Conservation (phyloP, 2,797 vertebrate genomes). For the Rhabdomys pumilio region DNA sequence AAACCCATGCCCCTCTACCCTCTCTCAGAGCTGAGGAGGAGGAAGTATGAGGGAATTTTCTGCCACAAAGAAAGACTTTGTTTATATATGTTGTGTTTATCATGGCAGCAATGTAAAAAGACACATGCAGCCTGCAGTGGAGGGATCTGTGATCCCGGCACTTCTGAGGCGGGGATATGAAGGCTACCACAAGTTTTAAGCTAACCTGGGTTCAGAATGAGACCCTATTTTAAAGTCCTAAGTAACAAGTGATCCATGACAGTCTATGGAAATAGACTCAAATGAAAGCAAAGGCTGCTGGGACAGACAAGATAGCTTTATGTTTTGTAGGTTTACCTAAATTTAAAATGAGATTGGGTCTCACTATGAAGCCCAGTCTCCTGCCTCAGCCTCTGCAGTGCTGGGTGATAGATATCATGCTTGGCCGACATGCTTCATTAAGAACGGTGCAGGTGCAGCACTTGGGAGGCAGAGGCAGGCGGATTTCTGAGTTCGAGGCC, state of each 20-base stretch:
- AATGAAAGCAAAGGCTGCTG: conserved; percentile 34
- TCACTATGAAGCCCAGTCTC: neutral
- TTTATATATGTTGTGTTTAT: neutral
- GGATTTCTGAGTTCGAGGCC: too few relatives aligned
- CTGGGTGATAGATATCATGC: neutral
- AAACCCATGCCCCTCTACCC: neutral
- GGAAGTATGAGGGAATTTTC: neutral
- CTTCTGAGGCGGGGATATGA: neutral
- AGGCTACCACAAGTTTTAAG: neutral
- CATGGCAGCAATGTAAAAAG: conserved; percentile 42
- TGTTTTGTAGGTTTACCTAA: neutral
- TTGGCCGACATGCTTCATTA: neutral
- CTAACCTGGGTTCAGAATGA: neutral
- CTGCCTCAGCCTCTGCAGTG: neutral
- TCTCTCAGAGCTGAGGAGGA: conserved; percentile 37
- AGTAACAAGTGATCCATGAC: neutral
- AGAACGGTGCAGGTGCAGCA: neutral
- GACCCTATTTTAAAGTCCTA: neutral
- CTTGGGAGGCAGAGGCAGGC: too few relatives aligned
- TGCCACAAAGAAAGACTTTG: neutral
- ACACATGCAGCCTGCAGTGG: neutral
- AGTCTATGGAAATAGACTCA: conserved; percentile 23
- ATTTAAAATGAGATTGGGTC: neutral
- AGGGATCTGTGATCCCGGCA: neutral
- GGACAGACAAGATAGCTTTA: neutral